Base-by-base conservation (phyloP, 2,888 invertebrate genomes). In the Xestia ashworthii region DNA sequence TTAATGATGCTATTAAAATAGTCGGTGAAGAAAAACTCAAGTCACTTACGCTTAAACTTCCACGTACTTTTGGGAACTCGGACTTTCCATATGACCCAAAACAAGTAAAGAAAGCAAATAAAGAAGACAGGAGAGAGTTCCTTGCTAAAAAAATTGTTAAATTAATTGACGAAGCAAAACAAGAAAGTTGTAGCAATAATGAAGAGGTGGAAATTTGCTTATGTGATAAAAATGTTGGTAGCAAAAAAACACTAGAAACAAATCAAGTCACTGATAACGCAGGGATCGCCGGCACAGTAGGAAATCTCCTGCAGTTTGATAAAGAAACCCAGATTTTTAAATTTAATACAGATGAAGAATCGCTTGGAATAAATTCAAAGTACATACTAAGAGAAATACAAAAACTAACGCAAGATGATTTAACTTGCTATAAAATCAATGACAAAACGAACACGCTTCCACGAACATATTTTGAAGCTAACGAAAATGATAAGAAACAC, bases 271-370 rank as follows among this genome's bases (percentile, higher is more conserved):
- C 86, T 16, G 89, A 89, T 71, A 38, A 14, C 67, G 88, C 88
- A 55, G 90, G 91, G 11, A 89, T 92, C 9, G 91, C 90, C 8
- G 88, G 92, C n/a, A 86, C 91, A n/a, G 88, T 92, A 1, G 92
- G 92, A 6, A 92, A 92, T 78, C 78, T 91, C 1, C 74, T 92
- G 5, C 70, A 87, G 11, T 81, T 83, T 60, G 89, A 91, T 78
- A 71, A 67, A 16, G 53, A 82, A 44, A 88, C 76, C 16, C 87
- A 89, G 64, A 81, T 82, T 60, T 85, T 89, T 48, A 86, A 72
- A 74, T 89, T 92, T 77, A 89, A 90, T 32, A 82, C 81, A 14
- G 77, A 77, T 48, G 81, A 78, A 62, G 53, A 74, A 55, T 65
- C 67, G 16, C 72, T 88, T 25, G 78, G 86, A 22, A 71, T 80